Base-by-base conservation (phyloP, 2,888 invertebrate genomes). In the Cataglyphis albicans region DNA sequence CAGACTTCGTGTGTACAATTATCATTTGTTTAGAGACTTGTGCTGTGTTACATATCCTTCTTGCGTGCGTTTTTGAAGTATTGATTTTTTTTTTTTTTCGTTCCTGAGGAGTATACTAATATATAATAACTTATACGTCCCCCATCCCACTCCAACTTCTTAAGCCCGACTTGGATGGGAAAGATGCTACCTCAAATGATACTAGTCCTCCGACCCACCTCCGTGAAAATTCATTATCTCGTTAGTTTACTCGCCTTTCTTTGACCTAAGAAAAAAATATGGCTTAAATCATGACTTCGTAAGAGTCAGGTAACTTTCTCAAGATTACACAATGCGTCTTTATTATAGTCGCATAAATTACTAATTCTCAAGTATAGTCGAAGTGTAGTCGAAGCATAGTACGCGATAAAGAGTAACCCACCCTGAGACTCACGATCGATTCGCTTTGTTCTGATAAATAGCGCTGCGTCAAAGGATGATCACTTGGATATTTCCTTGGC, bases 121-220 rank as follows among this genome's bases (percentile, higher is more conserved):
- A 75, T 44, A 63, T 74, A 38, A 21, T 68, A 75, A 75, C 12
- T 55, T 21, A 55, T 52, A 48, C 52, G n/a, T 70, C 25, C 44
- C 59, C 35, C 59, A 44, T 78, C 70, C 57, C 12, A 15, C 21
- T 52, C 57, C 41, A 70, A 35, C 70, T 70, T 80, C 59, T 80
- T 18, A 35, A 80, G 44, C 41, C 41, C 57, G 32, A 59, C 25
- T 25, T 72, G 59, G 72, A 72, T 59, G 15, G 78, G 57, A 78
- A 70, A 78, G 55, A 18, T 65, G 44, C 78, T 80, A 72, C 78
- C 78, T 80, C 78, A 80, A 59, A 78, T 25, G n/a, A 9, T 70
- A 70, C 70, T 70, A 70, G 52, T 78, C 21, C 32, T 59, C 29
- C 41, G 9, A 41, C 9, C 32, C 25, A 52, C n/a, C 52, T n/a